These are phyloP conservation scores for Diarsia mendica DNA, from an alignment of 2,888 invertebrate species.

Conservation along the genomic window DNA sequence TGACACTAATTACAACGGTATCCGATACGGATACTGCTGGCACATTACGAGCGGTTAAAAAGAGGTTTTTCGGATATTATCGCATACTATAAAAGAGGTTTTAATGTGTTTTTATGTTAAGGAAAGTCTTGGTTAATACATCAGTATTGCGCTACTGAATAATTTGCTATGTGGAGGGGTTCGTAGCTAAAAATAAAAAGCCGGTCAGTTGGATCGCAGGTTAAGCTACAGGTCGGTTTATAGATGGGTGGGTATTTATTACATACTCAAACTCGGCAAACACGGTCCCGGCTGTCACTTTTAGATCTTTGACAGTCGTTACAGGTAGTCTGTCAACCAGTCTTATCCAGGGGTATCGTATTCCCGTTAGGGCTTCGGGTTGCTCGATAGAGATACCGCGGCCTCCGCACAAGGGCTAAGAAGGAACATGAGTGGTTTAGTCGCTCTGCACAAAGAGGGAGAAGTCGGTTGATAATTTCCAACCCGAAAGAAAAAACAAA, in stretches of 20 bases:
- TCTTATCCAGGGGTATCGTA: not conserved
- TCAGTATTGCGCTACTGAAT: not conserved
- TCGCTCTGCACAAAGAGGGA: too few relatives aligned
- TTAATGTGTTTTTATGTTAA: constrained; percentile 34
- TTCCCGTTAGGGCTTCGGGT: too few relatives aligned
- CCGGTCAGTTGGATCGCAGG: not conserved
- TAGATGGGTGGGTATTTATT: not conserved
- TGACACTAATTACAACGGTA: constrained; percentile 50
- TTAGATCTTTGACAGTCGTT: not conserved
- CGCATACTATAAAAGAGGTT: constrained; percentile 32
- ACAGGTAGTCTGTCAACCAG: not conserved
- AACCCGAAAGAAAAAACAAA: too few relatives aligned
- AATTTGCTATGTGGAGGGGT: not conserved
- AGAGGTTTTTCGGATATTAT: constrained; percentile 41
- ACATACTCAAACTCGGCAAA: not conserved
- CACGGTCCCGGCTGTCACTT: not conserved
- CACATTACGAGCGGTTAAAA: constrained; percentile 46
- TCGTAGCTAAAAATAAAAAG: not conserved
- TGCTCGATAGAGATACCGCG: too few relatives aligned
- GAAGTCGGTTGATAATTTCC: too few relatives aligned
- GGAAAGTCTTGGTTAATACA: not conserved
- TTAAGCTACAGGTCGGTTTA: not conserved
- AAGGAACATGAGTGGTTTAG: too few relatives aligned
- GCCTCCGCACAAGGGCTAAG: too few relatives aligned
- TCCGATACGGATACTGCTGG: constrained; percentile 47